Evolutionary conservation across 2,888 invertebrate species (phyloP).

Genomic region (Psylliodes chrysocephalus): DNA sequence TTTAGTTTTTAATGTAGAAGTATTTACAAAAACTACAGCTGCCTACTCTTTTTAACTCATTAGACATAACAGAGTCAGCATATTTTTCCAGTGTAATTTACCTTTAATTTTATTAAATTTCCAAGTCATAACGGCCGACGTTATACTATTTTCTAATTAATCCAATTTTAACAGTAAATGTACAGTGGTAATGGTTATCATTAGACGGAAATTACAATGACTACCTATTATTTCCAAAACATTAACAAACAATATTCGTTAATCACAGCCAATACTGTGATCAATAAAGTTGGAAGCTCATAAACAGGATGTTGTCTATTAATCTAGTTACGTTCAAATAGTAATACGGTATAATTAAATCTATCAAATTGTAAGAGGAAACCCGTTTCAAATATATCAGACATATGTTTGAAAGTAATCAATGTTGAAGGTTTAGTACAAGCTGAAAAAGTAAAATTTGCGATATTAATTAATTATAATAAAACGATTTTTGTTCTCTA

Average conservation of each 20-base stretch:
- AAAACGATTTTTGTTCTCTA: too few relatives aligned
- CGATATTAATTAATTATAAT: too few relatives aligned
- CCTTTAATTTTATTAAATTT: neutral
- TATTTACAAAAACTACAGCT: too few relatives aligned
- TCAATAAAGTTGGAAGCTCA: neutral
- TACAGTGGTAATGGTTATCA: neutral
- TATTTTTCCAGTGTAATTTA: too few relatives aligned
- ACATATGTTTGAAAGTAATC: too few relatives aligned
- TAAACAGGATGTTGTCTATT: conserved; percentile 1
- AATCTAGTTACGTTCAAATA: neutral
- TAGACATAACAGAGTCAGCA: too few relatives aligned
- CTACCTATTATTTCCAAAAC: neutral
- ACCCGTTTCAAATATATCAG: too few relatives aligned
- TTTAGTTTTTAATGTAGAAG: too few relatives aligned
- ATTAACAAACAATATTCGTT: conserved; percentile 11
- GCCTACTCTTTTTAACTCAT: too few relatives aligned
- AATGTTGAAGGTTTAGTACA: too few relatives aligned
- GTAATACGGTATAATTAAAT: neutral
- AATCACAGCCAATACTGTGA: neutral
- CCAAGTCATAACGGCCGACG: neutral
- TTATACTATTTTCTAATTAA: neutral
- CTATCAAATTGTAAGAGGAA: neutral
- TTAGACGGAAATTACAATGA: conserved; percentile 1
- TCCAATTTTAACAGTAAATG: conserved; percentile 9
- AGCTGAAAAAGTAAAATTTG: too few relatives aligned